A percentile compares a stretch with the other conserved stretches of the same genome.
Evolutionary conservation across 2,888 invertebrate species (phyloP).

Genomic region (Adela reaumurella): DNA sequence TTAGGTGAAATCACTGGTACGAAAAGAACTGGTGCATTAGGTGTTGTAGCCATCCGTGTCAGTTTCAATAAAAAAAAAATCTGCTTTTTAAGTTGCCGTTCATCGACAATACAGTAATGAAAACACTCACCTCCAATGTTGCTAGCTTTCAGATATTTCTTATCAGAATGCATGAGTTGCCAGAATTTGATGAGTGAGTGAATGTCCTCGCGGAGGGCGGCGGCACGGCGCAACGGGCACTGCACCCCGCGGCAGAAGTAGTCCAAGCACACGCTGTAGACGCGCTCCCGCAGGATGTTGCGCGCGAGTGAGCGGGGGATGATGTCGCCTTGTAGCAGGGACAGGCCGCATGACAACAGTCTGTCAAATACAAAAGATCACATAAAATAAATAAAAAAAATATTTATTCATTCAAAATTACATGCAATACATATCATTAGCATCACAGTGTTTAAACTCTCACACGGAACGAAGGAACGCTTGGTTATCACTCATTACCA

Average conservation of each 20-base stretch:
- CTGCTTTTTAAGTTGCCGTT: no score
- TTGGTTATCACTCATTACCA: no score
- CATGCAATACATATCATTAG: no score
- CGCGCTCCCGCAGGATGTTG: conserved; percentile 89
- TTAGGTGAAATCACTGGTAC: no score
- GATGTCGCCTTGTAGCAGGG: conserved; percentile 90
- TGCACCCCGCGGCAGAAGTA: conserved; percentile 92
- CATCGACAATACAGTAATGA: no score
- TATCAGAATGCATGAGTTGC: conserved; percentile 93
- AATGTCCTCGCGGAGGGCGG: conserved; percentile 85
- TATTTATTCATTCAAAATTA: conserved; percentile 1
- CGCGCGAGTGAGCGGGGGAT: conserved; percentile 81
- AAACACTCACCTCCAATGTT: conserved; percentile 73
- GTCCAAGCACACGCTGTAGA: conserved; percentile 92
- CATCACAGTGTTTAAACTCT: no score
- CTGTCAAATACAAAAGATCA: conserved; percentile 32
- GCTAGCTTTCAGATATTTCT: conserved; percentile 82
- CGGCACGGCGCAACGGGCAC: conserved; percentile 78
- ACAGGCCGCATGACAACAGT: conserved; percentile 85
- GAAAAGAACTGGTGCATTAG: no score
- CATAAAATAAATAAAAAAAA: conserved; percentile 13
- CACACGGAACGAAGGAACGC: no score
- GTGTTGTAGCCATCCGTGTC: no score
- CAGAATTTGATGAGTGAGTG: conserved; percentile 87
- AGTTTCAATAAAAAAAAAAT: no score